Evolutionary conservation across 2,113 vertebrate species (phyloP).

Genomic region (Megatriorchis doriae): DNA sequence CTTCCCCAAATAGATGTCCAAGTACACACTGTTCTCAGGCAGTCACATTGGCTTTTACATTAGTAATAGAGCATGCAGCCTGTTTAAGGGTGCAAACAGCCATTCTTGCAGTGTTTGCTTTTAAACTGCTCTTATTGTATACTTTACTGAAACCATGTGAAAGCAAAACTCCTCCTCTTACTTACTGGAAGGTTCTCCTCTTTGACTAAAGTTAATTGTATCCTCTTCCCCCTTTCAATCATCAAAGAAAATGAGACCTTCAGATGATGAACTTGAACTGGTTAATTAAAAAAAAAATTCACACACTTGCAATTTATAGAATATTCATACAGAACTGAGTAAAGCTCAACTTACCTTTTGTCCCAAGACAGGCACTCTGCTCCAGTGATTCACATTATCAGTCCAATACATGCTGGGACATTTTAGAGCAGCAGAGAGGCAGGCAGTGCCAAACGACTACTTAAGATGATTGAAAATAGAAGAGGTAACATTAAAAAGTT

Average conservation of each 20-base stretch:
- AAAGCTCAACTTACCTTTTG: slow-evolving; percentile 18
- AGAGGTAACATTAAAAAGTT: slow-evolving; percentile 49
- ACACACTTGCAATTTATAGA: not conserved
- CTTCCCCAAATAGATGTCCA: not conserved
- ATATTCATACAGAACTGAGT: not conserved
- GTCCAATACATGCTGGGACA: not conserved
- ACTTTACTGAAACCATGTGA: not conserved
- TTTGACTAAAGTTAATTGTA: not conserved
- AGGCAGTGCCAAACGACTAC: slow-evolving; percentile 45
- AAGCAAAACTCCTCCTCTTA: not conserved
- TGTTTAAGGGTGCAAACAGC: not conserved
- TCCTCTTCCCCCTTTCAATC: not conserved
- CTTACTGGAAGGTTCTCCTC: slow-evolving; percentile 4
- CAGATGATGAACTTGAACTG: not conserved
- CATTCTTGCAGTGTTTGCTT: not conserved
- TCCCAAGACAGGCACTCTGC: slow-evolving; percentile 8
- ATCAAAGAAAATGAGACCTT: not conserved
- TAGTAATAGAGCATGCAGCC: not conserved
- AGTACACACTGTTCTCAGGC: not conserved
- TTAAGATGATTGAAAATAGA: slow-evolving; percentile 60
- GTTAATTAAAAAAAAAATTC: not conserved
- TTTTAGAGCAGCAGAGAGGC: slow-evolving; percentile 35
- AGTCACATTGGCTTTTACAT: not conserved
- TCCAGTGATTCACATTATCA: not conserved
- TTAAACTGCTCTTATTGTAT: not conserved